Conservation (phyloP, 1,140 invertebrate species). For the Linepithema humile region DNA sequence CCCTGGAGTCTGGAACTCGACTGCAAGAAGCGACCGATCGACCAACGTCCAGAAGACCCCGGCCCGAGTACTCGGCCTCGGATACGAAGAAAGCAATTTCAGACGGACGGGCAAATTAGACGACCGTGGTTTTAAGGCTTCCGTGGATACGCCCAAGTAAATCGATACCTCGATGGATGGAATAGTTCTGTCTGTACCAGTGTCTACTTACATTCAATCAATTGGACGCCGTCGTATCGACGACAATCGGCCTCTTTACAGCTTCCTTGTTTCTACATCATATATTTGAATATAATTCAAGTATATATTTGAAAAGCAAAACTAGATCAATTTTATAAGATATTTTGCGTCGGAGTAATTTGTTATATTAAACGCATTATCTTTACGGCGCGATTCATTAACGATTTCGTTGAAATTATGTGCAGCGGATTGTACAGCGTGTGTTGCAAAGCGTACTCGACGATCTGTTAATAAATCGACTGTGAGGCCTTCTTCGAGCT, state of each 20-base stretch:
- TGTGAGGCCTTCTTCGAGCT: neutral
- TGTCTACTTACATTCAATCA: constrained; percentile 55
- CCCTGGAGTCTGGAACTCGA: constrained; percentile 67
- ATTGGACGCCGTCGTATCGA: constrained; percentile 5
- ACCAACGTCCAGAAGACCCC: constrained; percentile 72
- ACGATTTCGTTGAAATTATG: neutral
- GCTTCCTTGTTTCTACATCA: neutral
- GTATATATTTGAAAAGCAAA: neutral
- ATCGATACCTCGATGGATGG: constrained; percentile 60
- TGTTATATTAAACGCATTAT: neutral
- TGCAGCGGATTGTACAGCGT: neutral
- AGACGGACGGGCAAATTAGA: constrained; percentile 72
- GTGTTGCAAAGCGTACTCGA: neutral
- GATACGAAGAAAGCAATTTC: constrained; percentile 73
- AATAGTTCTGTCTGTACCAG: constrained; percentile 46
- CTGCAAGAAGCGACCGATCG: constrained; percentile 75
- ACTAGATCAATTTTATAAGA: neutral
- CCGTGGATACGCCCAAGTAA: constrained; percentile 44
- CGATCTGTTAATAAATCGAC: constrained; percentile 26
- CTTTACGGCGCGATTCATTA: neutral
- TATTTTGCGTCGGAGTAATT: neutral
- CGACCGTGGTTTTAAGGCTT: constrained; percentile 67
- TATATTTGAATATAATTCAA: neutral
- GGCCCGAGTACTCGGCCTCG: constrained; percentile 38
- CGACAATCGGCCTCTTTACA: constrained; percentile 18